Evolutionary conservation across 1,140 invertebrate genomes (phyloP).

Genomic region (Euschistus heros): DNA sequence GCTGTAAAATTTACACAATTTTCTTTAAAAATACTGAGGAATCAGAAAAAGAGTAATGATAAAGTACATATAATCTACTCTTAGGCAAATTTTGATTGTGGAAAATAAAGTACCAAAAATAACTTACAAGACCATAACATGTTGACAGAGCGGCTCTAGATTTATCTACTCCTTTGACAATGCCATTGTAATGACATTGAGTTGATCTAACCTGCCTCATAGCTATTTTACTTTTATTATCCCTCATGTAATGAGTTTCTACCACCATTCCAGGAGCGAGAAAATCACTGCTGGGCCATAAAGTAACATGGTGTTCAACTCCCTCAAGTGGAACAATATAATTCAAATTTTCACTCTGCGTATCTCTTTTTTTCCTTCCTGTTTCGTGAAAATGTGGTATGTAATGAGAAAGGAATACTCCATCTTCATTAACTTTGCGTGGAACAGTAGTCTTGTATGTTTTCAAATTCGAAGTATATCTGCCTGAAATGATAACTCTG

Average conservation of each 20-base stretch:
- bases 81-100: neutral
- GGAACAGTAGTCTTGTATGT: slow-evolving; percentile 13
- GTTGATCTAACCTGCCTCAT: slow-evolving; percentile 28
- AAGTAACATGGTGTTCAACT: slow-evolving; percentile 19
- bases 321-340: slow-evolving; percentile 18
- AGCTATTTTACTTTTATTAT: slow-evolving; percentile 30
- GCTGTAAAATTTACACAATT: no score
- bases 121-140: slow-evolving; percentile 65
- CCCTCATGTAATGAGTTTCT: slow-evolving; percentile 48
- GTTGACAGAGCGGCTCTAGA: slow-evolving; percentile 56
- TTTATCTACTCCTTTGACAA: slow-evolving; percentile 47
- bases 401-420: slow-evolving; percentile 21
- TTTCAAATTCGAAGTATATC: neutral
- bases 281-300: slow-evolving; percentile 52
- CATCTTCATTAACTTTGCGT: slow-evolving; percentile 19
- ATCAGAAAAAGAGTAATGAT: neutral
- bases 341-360: slow-evolving; percentile 1
- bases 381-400: slow-evolving; percentile 19
- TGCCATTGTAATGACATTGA: slow-evolving; percentile 56
- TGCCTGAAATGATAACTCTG: slow-evolving; percentile 1
- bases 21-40: neutral
- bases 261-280: slow-evolving; percentile 56
- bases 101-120: slow-evolving; percentile 16
- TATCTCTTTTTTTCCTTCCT: slow-evolving; percentile 12
- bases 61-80: neutral